phyloP scores from a whole-genome alignment of 2,888 invertebrate species.

The Lottia scabra region DNA sequence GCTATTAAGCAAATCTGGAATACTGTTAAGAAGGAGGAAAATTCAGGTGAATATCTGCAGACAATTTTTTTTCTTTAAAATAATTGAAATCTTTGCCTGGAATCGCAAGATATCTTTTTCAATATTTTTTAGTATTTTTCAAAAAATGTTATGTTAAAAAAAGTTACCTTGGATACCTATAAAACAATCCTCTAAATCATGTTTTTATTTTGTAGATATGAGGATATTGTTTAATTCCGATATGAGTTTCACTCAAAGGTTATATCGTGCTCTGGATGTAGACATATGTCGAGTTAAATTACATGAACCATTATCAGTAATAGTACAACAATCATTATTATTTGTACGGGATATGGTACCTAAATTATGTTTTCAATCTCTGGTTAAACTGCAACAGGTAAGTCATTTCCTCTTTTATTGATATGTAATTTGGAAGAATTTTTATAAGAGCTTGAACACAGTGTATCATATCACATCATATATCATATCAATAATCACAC shows the following conservation, averaged over 20 bases:
- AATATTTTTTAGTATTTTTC: no score
- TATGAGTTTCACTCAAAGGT: slow-evolving; percentile 59
- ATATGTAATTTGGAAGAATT: no score
- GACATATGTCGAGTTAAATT: slow-evolving; percentile 66
- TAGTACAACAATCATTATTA: slow-evolving; percentile 65
- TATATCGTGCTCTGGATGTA: slow-evolving; percentile 66
- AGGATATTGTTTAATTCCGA: slow-evolving; percentile 66
- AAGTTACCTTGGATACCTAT: no score
- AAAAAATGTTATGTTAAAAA: neutral
- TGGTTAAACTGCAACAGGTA: slow-evolving; percentile 64
- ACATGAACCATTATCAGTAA: slow-evolving; percentile 62
- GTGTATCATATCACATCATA: no score
- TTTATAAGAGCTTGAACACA: no score
- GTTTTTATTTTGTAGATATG: slow-evolving; percentile 49
- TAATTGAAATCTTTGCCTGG: no score
- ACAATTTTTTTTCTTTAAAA: no score
- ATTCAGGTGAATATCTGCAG: slow-evolving; percentile 42
- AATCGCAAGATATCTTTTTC: no score
- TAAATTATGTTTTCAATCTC: slow-evolving; percentile 65
- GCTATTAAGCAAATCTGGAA: slow-evolving; percentile 61
- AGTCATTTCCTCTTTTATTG: no score
- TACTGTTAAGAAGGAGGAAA: slow-evolving; percentile 54
- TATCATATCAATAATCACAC: no score
- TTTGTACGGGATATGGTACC: slow-evolving; percentile 68
- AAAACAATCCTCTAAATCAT: neutral